These are phyloP conservation scores for Rattus rattus DNA, from an alignment of 2,113 vertebrate genomes.

Conservation along the genomic window DNA sequence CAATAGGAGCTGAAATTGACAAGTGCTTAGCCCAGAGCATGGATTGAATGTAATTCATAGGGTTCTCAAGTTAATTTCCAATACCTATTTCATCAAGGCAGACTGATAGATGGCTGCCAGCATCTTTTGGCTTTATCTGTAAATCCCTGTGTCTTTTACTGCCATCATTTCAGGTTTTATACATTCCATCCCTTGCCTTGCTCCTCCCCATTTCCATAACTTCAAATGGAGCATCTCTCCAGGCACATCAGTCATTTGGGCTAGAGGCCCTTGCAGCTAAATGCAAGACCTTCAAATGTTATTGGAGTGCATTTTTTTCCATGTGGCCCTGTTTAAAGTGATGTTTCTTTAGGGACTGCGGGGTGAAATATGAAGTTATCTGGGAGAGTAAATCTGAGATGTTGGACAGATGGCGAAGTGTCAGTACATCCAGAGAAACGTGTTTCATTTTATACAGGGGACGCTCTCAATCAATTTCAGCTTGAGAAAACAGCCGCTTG, in stretches of 20 bases:
- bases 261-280: conserved; percentile 85
- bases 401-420: conserved; percentile 90
- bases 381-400: conserved; percentile 90
- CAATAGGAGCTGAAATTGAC: conserved; percentile 91
- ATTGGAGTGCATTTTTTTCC: conserved; percentile 89
- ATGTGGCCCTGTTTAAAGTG: conserved; percentile 87
- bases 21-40: conserved; percentile 91
- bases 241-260: conserved; percentile 87
- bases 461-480: conserved; percentile 84
- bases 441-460: conserved; percentile 89
- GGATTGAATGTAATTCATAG: conserved; percentile 91
- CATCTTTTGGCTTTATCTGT: conserved; percentile 85
- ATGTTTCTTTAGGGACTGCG: conserved; percentile 88
- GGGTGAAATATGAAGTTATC: conserved; percentile 92
- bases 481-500: conserved; percentile 83
- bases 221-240: conserved; percentile 82
- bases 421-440: conserved; percentile 87
- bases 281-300: conserved; percentile 91
- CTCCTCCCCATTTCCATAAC: conserved; percentile 85
- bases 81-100: conserved; percentile 89
- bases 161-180: conserved; percentile 75
- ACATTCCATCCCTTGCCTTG: conserved; percentile 72
- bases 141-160: conserved; percentile 85
- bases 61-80: conserved; percentile 91
- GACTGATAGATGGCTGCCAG: conserved; percentile 88